Evolutionary conservation across 2,113 vertebrate genomes (phyloP).

Genomic region (Nothoprocta pentlandii): DNA sequence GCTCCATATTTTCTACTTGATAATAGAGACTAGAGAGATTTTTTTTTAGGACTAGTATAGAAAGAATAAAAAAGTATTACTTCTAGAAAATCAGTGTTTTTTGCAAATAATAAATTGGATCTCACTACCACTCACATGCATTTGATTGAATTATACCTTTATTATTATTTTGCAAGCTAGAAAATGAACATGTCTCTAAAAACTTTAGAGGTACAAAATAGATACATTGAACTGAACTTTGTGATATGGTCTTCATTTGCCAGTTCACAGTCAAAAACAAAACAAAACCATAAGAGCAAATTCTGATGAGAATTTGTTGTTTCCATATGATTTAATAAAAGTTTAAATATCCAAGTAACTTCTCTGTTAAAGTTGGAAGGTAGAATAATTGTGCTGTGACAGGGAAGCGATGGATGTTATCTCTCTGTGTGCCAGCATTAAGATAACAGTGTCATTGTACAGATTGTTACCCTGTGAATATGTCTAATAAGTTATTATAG

Average conservation of each 20-base stretch:
- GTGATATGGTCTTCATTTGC: neutral
- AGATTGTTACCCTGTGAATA: slow-evolving; percentile 85
- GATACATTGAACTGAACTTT: neutral
- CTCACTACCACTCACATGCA: neutral
- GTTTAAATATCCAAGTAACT: slow-evolving; percentile 45
- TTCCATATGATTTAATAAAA: slow-evolving; percentile 23
- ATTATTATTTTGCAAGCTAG: neutral
- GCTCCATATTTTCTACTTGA: slow-evolving; percentile 29
- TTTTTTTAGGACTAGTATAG: neutral
- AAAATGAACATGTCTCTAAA: neutral
- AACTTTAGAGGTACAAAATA: neutral
- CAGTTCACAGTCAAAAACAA: neutral
- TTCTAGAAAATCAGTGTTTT: neutral
- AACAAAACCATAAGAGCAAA: neutral
- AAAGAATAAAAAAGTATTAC: slow-evolving; percentile 39
- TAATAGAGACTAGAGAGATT: neutral
- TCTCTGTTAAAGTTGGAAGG: slow-evolving; percentile 46
- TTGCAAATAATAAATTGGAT: neutral
- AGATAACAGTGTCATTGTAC: slow-evolving; percentile 83
- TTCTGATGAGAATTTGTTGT: neutral
- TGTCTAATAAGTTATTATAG: slow-evolving; percentile 87
- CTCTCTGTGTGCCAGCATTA: slow-evolving; percentile 79
- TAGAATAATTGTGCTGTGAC: slow-evolving; percentile 60
- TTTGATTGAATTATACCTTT: neutral
- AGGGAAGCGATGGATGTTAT: slow-evolving; percentile 66